Evolutionary conservation across 35 echinoderm and acorn worm genomes (phyloP).

Genomic region (Diadema setosum): DNA sequence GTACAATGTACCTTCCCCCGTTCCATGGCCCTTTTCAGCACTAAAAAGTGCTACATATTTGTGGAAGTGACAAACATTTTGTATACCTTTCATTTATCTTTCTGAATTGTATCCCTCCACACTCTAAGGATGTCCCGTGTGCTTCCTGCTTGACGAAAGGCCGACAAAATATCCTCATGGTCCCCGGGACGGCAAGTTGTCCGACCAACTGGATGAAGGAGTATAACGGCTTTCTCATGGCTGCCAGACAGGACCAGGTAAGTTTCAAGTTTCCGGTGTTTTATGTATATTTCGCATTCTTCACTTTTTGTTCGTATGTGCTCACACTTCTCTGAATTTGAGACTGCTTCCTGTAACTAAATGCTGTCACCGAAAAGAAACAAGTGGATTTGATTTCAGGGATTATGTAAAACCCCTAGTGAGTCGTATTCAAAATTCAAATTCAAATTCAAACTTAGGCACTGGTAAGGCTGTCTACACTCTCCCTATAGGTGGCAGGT

Average conservation of each 20-base stretch:
- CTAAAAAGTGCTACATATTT: not conserved
- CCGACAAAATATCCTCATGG: not conserved
- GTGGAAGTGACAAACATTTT: not conserved
- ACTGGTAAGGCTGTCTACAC: too few relatives aligned
- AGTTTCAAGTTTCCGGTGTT: not conserved
- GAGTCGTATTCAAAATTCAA: not conserved
- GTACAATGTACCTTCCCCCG: not conserved
- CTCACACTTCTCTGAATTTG: not conserved
- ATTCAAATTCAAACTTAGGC: not conserved
- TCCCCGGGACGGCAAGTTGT: not conserved
- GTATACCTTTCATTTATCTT: not conserved
- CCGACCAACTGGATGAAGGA: constrained; percentile 16
- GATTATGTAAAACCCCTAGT: not conserved
- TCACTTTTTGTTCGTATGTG: not conserved
- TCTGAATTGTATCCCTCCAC: not conserved
- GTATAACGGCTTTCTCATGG: constrained; percentile 3
- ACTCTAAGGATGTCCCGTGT: constrained; percentile 19
- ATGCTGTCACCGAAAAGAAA: not conserved
- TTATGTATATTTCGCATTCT: not conserved
- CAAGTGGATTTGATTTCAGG: not conserved
- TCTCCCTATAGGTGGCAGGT: too few relatives aligned
- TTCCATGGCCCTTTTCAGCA: too few relatives aligned
- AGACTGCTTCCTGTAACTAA: not conserved
- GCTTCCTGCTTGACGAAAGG: not conserved
- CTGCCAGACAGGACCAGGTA: not conserved